phyloP scores from a whole-genome alignment of 2,797 vertebrate genomes.

The Rachycentron canadum region DNA sequence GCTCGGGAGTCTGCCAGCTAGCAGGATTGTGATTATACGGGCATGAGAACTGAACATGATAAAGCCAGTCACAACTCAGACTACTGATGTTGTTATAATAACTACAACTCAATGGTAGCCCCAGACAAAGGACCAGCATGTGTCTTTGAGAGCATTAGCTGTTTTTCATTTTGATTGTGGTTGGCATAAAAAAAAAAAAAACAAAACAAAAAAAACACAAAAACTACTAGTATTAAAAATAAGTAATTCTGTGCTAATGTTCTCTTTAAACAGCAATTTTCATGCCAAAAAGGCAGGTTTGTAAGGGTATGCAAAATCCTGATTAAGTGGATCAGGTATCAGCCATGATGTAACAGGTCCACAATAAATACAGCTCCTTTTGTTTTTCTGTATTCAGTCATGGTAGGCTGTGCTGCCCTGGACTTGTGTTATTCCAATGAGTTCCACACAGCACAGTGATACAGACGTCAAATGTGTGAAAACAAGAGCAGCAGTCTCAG shows the following conservation, averaged over 20 bases:
- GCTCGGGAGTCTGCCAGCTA: not conserved
- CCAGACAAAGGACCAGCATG: not conserved
- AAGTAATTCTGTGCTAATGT: not conserved
- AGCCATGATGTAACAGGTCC: not conserved
- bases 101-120: not conserved
- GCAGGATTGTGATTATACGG: conserved; percentile 4
- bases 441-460: not conserved
- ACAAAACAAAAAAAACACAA: not conserved
- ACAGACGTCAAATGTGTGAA: not conserved
- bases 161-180: not conserved
- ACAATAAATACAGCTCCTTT: conserved; percentile 14
- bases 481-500: not conserved
- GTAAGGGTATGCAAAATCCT: not conserved
- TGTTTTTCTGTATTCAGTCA: not conserved
- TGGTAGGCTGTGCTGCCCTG: not conserved
- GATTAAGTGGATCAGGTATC: not conserved
- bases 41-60: not conserved
- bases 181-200: not conserved
- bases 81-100: not conserved
- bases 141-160: not conserved
- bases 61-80: not conserved
- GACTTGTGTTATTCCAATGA: not conserved
- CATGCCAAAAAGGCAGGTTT: not conserved
- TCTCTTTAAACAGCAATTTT: not conserved
- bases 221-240: not conserved